Evolutionary conservation across 2,888 invertebrate species (phyloP), one percentile per base, ranked within the genome.

Genomic region (Synanthedon tipuliformis): DNA sequence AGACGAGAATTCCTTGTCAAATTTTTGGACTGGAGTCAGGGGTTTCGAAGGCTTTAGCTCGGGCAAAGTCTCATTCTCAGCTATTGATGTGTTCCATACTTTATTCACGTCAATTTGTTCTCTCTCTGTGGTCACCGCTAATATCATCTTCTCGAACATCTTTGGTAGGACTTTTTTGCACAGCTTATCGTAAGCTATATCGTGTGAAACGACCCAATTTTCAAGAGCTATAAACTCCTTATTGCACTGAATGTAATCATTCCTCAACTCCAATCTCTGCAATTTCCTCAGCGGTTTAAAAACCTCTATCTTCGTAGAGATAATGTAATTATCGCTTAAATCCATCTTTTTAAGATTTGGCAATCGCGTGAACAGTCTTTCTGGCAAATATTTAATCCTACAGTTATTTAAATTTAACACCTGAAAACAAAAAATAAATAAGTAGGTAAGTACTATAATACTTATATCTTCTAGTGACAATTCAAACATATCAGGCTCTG

Each of bases 261-360:
- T 88, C 23, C 85, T 74, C 1, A 91, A 66, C 62, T 89, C 87
- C 41, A 92, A 61, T 51, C 80, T 69, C 53, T 86, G 78, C 50
- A 92, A 64, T 56, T 84, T 86, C 1, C 69, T 70, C 49, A 91
- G 63, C 0, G 86, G 80, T 52, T 79, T 68, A 4, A 92, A 73
- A 0, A 89, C 78, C 23, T 83, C 81, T 0, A 80, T 63, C 52
- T 76, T 84, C 0, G 92, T 56, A 4, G 88, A 84, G 12, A 89
- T 79, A 57, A 92, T 73, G 57, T 89, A 89, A 64, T 92, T 92
- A 59, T 89, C 88, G 15, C 90, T 89, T 52, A 92, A 64, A 68
- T 92, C 90, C 52, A 92, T 63, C 52, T 86, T 81, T 51, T 78
- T 79, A 18, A 92, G 67, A 57, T 89, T 89, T 1, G 90, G 89